These are phyloP conservation scores for Sandelia bainsii DNA, from an alignment of 2,797 vertebrate species.

Conservation along the genomic window DNA sequence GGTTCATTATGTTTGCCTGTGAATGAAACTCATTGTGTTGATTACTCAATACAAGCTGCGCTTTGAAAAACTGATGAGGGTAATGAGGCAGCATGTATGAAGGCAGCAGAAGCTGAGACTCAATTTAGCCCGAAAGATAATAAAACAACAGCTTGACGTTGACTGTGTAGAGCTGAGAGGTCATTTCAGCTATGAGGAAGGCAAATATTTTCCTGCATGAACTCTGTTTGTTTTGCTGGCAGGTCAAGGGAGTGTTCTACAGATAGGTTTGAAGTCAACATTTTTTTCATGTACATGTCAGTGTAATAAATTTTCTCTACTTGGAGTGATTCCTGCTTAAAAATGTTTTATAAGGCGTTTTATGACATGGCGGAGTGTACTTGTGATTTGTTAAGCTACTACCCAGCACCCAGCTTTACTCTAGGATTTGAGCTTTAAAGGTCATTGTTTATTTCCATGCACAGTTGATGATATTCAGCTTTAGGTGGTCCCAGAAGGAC, in stretches of 20 bases:
- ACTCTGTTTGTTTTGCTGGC: constrained; percentile 56
- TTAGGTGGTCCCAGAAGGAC: constrained; percentile 76
- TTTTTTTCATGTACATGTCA: constrained; percentile 1
- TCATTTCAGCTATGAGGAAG: constrained; percentile 59
- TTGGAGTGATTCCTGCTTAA: constrained; percentile 34
- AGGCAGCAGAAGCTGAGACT: constrained; percentile 35
- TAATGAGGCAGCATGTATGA: constrained; percentile 41
- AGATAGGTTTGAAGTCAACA: constrained; percentile 17
- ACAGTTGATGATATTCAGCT: constrained; percentile 76
- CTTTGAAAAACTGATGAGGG: constrained; percentile 25
- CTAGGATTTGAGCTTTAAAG: constrained; percentile 62
- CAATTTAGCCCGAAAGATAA: constrained; percentile 49
- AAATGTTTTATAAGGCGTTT: constrained; percentile 28
- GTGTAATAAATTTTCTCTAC: constrained; percentile 23
- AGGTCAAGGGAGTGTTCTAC: constrained; percentile 51
- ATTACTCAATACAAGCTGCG: constrained; percentile 12
- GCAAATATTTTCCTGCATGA: constrained; percentile 66
- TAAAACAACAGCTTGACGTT: constrained; percentile 54
- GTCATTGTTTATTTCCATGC: constrained; percentile 73
- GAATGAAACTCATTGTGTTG: constrained; percentile 21
- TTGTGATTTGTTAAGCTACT: constrained; percentile 46
- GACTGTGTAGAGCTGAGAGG: constrained; percentile 50
- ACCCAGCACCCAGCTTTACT: constrained; percentile 42
- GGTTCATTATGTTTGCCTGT: constrained; percentile 20
- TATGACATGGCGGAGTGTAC: constrained; percentile 20